phyloP scores from a whole-genome alignment of 2,113 vertebrate species.

The Myotis davidii region DNA sequence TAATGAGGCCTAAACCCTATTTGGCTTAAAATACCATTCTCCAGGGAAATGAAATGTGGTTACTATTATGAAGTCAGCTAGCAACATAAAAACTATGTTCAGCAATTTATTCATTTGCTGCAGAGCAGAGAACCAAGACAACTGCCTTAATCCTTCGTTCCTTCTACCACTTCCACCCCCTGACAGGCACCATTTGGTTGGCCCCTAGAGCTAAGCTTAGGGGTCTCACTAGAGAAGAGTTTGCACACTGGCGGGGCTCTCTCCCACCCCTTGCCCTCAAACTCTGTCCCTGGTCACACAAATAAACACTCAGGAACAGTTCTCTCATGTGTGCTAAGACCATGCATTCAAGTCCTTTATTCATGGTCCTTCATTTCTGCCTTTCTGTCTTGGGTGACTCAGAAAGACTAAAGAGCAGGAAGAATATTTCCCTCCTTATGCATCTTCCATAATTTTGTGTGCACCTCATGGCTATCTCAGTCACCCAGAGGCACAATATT shows the following conservation, averaged over 20 bases:
- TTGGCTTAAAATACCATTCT: conserved; percentile 62
- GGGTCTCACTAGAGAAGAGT: neutral
- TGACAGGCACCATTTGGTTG: conserved; percentile 27
- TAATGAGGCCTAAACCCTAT: conserved; percentile 53
- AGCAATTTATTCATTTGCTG: conserved; percentile 49
- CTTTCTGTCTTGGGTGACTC: neutral
- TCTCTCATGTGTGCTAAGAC: neutral
- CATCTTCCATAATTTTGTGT: neutral
- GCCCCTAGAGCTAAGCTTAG: neutral
- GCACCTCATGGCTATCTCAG: neutral
- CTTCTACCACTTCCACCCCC: neutral
- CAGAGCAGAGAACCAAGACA: conserved; percentile 4
- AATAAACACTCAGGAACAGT: neutral
- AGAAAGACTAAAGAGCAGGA: conserved; percentile 25
- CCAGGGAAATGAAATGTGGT: conserved; percentile 34
- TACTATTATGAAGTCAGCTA: conserved; percentile 43
- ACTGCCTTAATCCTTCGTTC: conserved; percentile 46
- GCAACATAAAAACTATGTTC: conserved; percentile 45
- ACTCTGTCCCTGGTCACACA: neutral
- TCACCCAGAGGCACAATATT: neutral
- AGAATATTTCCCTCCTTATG: neutral
- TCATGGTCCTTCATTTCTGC: neutral
- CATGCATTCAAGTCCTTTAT: neutral
- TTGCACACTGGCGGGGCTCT: neutral
- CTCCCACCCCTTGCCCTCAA: neutral